Percentiles rank a stretch among this genome's conserved stretches.
phyloP scores from a whole-genome alignment of 2,797 vertebrate species.

The Hypotaenidia philippensis region DNA sequence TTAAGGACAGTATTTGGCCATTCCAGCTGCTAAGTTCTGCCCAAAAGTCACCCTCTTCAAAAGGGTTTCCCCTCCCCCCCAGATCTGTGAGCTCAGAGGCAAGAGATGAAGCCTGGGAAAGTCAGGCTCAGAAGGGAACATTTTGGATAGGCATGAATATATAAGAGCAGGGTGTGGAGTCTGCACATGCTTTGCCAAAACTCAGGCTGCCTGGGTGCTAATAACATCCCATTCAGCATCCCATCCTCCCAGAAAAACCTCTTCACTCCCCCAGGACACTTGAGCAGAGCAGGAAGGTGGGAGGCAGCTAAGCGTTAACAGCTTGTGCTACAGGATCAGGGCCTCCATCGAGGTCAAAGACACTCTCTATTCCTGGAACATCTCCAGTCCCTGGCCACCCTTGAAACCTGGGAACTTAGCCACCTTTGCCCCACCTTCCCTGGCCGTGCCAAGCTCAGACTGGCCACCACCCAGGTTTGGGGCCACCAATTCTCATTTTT shows the following conservation, averaged over 20 bases:
- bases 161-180: slow-evolving; percentile 31
- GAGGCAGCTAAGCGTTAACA: slow-evolving; percentile 56
- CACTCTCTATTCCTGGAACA: slow-evolving; percentile 46
- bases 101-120: slow-evolving; percentile 63
- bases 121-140: slow-evolving; percentile 37
- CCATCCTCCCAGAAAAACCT: slow-evolving; percentile 20
- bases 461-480: slow-evolving; percentile 51
- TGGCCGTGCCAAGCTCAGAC: slow-evolving; percentile 37
- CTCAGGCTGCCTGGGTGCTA: slow-evolving; percentile 6
- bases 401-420: slow-evolving; percentile 70
- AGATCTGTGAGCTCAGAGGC: not conserved
- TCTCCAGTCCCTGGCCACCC: slow-evolving; percentile 46
- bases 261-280: not conserved
- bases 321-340: not conserved
- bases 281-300: not conserved
- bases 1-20: not conserved
- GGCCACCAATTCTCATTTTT: slow-evolving; percentile 47
- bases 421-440: slow-evolving; percentile 74
- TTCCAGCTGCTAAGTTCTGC: not conserved
- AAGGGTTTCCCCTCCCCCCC: not conserved
- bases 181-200: not conserved
- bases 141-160: slow-evolving; percentile 42
- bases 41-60: not conserved
- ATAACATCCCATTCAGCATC: not conserved
- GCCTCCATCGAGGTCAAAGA: slow-evolving; percentile 49